A percentile compares a stretch with the other conserved stretches of the same genome.
These are phyloP conservation scores for Bombus terrestris DNA, from an alignment of 1,140 invertebrate species.

Conservation along the genomic window DNA sequence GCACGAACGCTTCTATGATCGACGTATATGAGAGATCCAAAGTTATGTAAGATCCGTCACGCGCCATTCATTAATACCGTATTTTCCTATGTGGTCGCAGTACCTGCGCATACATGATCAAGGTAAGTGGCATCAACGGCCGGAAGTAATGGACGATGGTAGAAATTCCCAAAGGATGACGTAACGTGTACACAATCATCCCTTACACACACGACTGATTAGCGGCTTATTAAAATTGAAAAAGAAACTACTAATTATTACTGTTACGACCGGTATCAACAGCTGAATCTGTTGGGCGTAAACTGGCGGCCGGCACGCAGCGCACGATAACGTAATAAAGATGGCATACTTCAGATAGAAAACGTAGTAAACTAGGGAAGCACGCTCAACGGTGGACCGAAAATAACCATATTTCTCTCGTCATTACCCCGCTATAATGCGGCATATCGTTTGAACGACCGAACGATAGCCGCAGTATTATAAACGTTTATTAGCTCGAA, in stretches of 20 bases:
- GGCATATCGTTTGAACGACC: slow-evolving; percentile 52
- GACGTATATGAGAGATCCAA: not conserved
- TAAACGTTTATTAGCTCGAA: slow-evolving; percentile 57
- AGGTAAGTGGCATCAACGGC: slow-evolving; percentile 44
- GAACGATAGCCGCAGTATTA: slow-evolving; percentile 58
- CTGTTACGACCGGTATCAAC: slow-evolving; percentile 67
- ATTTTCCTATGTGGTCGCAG: not conserved
- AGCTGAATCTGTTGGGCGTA: slow-evolving; percentile 62
- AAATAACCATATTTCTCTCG: slow-evolving; percentile 70
- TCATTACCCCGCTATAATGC: slow-evolving; percentile 62
- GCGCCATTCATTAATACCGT: slow-evolving; percentile 17
- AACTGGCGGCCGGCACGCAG: slow-evolving; percentile 69
- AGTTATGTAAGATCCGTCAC: slow-evolving; percentile 11
- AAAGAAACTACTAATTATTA: slow-evolving; percentile 74
- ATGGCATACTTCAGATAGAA: slow-evolving; percentile 74
- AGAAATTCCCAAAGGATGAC: slow-evolving; percentile 30
- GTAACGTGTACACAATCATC: slow-evolving; percentile 41
- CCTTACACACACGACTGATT: slow-evolving; percentile 51
- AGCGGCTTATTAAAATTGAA: slow-evolving; percentile 72
- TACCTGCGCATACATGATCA: slow-evolving; percentile 12
- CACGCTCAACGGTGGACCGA: slow-evolving; percentile 66
- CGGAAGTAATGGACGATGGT: slow-evolving; percentile 23
- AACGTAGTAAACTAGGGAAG: slow-evolving; percentile 71
- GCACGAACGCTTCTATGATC: not conserved
- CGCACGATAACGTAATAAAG: slow-evolving; percentile 74